phyloP scores from a whole-genome alignment of 2,113 vertebrate genomes.

The Entosphenus tridentatus region DNA sequence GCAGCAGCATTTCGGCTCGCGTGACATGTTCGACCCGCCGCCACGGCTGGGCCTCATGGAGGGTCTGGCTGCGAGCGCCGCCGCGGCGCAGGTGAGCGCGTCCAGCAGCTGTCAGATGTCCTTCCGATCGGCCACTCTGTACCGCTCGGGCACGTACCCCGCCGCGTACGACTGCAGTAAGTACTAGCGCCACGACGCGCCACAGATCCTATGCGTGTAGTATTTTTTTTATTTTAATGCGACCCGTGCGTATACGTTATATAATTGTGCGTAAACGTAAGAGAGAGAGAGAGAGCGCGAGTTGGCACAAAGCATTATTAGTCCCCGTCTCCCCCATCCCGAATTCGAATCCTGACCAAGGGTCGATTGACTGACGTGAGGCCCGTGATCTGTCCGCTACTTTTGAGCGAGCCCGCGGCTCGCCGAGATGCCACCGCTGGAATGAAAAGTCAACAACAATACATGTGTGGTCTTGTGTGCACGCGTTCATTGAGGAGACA shows the following conservation, averaged over 20 bases:
- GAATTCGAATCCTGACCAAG: neutral
- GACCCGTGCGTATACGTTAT: neutral
- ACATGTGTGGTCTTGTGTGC: too few relatives aligned
- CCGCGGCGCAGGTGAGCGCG: slow-evolving; percentile 6
- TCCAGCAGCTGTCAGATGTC: neutral
- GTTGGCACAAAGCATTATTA: neutral
- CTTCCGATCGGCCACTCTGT: slow-evolving; percentile 3
- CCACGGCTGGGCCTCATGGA: too few relatives aligned
- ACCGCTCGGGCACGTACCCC: neutral
- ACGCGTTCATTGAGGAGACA: too few relatives aligned
- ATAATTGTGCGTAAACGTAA: neutral
- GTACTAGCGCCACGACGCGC: neutral
- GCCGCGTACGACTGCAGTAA: slow-evolving; percentile 1
- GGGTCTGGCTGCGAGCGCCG: neutral
- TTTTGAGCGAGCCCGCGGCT: too few relatives aligned
- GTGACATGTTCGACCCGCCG: slow-evolving; percentile 1
- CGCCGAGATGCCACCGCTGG: too few relatives aligned
- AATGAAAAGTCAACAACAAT: too few relatives aligned
- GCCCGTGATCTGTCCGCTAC: too few relatives aligned
- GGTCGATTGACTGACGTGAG: neutral
- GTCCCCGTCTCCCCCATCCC: neutral
- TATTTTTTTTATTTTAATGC: neutral
- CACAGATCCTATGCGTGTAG: neutral
- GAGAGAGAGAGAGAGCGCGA: neutral
- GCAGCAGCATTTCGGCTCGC: neutral